phyloP scores from a whole-genome alignment of 2,888 invertebrate genomes.

The Leucania comma region DNA sequence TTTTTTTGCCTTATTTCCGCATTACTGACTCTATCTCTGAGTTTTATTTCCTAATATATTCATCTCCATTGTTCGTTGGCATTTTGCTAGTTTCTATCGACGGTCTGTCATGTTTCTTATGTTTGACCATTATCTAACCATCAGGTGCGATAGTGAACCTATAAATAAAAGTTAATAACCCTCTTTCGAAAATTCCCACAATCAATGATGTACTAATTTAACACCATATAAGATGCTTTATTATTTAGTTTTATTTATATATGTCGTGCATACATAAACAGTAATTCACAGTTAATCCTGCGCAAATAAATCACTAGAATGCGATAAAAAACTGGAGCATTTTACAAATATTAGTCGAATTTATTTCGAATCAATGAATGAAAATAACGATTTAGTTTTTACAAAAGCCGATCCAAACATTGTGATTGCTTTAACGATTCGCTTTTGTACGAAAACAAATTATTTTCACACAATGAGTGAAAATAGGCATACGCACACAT shows the following conservation, averaged over 20 bases:
- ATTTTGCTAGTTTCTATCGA: too few relatives aligned
- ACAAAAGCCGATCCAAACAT: conserved; percentile 26
- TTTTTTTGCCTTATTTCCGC: too few relatives aligned
- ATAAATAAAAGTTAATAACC: too few relatives aligned
- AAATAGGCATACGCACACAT: background rate
- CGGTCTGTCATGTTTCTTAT: too few relatives aligned
- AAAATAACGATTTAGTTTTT: conserved; percentile 28
- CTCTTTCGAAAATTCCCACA: too few relatives aligned
- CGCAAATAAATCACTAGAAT: background rate
- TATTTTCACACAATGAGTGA: conserved; percentile 24
- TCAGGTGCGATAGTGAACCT: too few relatives aligned
- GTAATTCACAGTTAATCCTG: background rate
- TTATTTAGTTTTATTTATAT: too few relatives aligned
- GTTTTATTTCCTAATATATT: too few relatives aligned
- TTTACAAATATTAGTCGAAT: conserved; percentile 30
- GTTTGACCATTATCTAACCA: too few relatives aligned
- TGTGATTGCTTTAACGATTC: conserved; percentile 40
- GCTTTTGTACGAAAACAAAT: conserved; percentile 35
- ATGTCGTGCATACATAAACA: background rate
- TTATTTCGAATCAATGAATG: conserved; percentile 35
- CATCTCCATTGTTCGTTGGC: too few relatives aligned
- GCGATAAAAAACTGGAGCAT: conserved; percentile 9
- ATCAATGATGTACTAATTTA: background rate
- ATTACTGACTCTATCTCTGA: too few relatives aligned
- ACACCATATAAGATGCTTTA: too few relatives aligned